These are phyloP conservation scores for Chondrilla cf. caribensis DNA, from an alignment of 37 sponge, comb jelly and placozoan species.

Conservation along the genomic window DNA sequence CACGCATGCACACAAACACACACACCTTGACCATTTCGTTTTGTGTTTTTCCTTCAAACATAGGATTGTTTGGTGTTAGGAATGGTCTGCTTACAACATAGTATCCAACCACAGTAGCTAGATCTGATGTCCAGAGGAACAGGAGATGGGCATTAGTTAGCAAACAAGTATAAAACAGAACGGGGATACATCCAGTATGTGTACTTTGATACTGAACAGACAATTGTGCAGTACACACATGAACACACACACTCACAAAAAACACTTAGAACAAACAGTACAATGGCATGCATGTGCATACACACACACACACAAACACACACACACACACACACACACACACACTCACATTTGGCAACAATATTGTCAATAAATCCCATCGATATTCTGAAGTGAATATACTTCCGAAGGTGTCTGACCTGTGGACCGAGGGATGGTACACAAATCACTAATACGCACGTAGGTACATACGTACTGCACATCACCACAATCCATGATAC, in stretches of 20 bases:
- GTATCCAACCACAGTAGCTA: conserved; percentile 89
- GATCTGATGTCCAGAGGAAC: conserved; percentile 35
- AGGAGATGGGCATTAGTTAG: neutral
- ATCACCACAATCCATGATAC: too few relatives aligned
- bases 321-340: neutral
- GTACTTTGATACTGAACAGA: too few relatives aligned
- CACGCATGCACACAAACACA: too few relatives aligned
- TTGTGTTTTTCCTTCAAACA: neutral
- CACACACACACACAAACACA: neutral
- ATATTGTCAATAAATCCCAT: conserved; percentile 87
- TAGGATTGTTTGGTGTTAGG: conserved; percentile 28
- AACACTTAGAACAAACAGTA: neutral
- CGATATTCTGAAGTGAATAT: conserved; percentile 72
- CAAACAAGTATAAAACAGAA: neutral
- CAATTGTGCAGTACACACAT: too few relatives aligned
- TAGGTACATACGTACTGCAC: too few relatives aligned
- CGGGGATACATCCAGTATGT: neutral
- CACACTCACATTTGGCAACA: conserved; percentile 83
- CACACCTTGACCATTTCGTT: neutral
- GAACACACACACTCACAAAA: neutral
- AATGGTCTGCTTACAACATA: conserved; percentile 82
- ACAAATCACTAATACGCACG: too few relatives aligned
- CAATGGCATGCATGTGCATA: neutral
- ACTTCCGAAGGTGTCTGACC: conserved; percentile 74
- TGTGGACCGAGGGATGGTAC: too few relatives aligned